Percentiles rank a stretch among this genome's conserved stretches.
Conservation (phyloP, 2,888 invertebrate species). For the Ennomos quercinarius region DNA sequence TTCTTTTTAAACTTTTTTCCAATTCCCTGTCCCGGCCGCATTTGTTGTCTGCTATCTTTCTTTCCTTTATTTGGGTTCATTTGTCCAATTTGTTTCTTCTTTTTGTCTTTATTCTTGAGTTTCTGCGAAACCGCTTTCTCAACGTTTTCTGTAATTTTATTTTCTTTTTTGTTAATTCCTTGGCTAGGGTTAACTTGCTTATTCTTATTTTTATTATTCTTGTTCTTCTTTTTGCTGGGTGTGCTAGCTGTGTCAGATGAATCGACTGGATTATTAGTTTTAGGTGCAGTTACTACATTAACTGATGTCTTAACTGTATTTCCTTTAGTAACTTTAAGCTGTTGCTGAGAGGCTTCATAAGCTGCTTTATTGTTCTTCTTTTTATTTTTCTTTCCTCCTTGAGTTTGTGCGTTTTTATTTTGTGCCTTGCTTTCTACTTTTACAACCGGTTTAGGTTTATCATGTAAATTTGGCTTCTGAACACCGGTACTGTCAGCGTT, state of each 20-base stretch:
- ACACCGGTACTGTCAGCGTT: constrained; percentile 27
- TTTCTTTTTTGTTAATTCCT: constrained; percentile 44
- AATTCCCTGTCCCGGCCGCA: constrained; percentile 43
- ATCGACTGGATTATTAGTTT: constrained; percentile 12
- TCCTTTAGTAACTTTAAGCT: constrained; percentile 25
- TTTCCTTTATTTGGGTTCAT: constrained; percentile 54
- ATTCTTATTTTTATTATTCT: constrained; percentile 49
- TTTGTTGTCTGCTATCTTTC: constrained; percentile 11
- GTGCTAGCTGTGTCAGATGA: constrained; percentile 31
- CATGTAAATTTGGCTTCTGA: constrained; percentile 20
- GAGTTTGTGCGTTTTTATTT: constrained; percentile 32
- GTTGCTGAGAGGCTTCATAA: constrained; percentile 37
- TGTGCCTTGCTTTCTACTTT: constrained; percentile 20
- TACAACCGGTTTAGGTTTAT: constrained; percentile 12
- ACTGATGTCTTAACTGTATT: constrained; percentile 27
- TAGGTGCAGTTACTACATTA: constrained; percentile 12
- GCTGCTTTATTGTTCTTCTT: constrained; percentile 45
- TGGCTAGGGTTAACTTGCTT: constrained; percentile 16
- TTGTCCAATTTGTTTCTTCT: constrained; percentile 70
- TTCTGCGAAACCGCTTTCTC: constrained; percentile 64
- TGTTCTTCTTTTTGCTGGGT: constrained; percentile 53
- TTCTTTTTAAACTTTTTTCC: constrained; percentile 58
- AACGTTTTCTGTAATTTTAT: constrained; percentile 58
- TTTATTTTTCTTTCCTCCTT: constrained; percentile 47
- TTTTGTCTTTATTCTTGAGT: constrained; percentile 67